phyloP scores from a whole-genome alignment of 2,113 vertebrate genomes.

The Callopanchax toddi region DNA sequence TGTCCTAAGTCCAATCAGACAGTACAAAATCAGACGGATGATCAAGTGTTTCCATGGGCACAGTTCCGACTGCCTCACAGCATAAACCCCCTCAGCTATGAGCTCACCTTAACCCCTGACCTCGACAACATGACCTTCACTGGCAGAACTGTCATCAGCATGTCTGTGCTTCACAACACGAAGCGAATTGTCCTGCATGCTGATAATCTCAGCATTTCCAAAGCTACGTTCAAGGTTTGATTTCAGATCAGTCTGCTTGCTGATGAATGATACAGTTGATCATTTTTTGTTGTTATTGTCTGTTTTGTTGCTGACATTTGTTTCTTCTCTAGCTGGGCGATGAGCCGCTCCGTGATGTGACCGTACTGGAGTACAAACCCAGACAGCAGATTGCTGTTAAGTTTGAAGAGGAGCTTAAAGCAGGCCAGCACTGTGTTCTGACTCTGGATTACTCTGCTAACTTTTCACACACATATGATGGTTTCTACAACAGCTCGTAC shows the following conservation, averaged over 20 bases:
- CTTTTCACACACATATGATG: slow-evolving; percentile 87
- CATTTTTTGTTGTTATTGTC: background rate
- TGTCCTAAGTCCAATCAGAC: slow-evolving; percentile 84
- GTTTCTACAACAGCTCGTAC: slow-evolving; percentile 94
- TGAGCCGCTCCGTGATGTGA: slow-evolving; percentile 44
- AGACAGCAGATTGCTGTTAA: slow-evolving; percentile 89
- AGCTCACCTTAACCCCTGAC: slow-evolving; percentile 86
- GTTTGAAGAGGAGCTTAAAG: slow-evolving; percentile 79
- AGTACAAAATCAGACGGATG: slow-evolving; percentile 74
- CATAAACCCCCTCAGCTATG: slow-evolving; percentile 86
- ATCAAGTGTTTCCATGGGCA: slow-evolving; percentile 90
- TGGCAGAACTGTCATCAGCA: slow-evolving; percentile 83
- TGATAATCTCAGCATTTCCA: slow-evolving; percentile 85
- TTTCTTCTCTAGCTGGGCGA: slow-evolving; percentile 51
- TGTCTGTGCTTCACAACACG: slow-evolving; percentile 81
- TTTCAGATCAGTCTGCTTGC: background rate
- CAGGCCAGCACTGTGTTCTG: slow-evolving; percentile 82
- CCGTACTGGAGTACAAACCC: slow-evolving; percentile 85
- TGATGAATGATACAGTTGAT: background rate
- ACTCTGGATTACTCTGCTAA: slow-evolving; percentile 84
- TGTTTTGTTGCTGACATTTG: background rate
- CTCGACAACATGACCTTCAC: slow-evolving; percentile 84
- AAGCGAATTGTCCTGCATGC: slow-evolving; percentile 88
- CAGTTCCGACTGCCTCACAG: slow-evolving; percentile 84
- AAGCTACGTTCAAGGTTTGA: slow-evolving; percentile 71